Evolutionary conservation across 2,113 vertebrate species (phyloP).

Genomic region (Dicentrarchus labrax): DNA sequence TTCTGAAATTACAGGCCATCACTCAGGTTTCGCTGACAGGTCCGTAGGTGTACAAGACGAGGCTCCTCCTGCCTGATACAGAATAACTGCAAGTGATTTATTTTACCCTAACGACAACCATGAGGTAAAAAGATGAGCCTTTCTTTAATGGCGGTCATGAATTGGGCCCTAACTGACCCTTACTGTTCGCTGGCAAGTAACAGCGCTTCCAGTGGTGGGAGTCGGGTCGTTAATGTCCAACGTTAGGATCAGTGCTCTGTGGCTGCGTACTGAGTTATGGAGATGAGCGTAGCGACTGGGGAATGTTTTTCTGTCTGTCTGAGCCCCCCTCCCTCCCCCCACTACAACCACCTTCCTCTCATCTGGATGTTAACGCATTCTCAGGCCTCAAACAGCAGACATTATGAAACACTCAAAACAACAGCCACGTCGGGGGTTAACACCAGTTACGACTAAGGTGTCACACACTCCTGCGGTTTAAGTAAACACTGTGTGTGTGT

Average conservation of each 20-base stretch:
- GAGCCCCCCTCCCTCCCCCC: conserved; percentile 19
- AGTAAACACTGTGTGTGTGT: conserved; percentile 72
- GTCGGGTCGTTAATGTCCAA: conserved; percentile 55
- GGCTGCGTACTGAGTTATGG: conserved; percentile 74
- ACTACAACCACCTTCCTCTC: conserved; percentile 63
- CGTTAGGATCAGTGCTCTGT: conserved; percentile 45
- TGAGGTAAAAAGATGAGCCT: conserved; percentile 5
- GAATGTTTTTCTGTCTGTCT: conserved; percentile 85
- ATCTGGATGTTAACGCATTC: conserved; percentile 81
- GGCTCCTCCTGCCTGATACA: conserved; percentile 19
- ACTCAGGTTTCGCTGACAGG: conserved; percentile 53
- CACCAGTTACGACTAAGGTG: conserved; percentile 83
- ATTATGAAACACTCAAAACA: conserved; percentile 78
- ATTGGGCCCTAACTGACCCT: conserved; percentile 36
- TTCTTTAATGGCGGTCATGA: conserved; percentile 16
- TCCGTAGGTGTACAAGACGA: conserved; percentile 9
- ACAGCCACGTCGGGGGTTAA: conserved; percentile 79
- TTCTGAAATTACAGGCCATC: conserved; percentile 59
- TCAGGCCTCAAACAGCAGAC: conserved; percentile 81
- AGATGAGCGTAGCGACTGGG: conserved; percentile 78
- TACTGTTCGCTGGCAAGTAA: conserved; percentile 55
- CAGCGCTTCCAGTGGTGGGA: conserved; percentile 34
- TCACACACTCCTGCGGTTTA: conserved; percentile 80
- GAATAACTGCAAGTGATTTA: conserved; percentile 33
- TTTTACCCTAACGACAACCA: conserved; percentile 21